phyloP scores from a whole-genome alignment of 2,888 invertebrate genomes.

The Andrena fulva region DNA sequence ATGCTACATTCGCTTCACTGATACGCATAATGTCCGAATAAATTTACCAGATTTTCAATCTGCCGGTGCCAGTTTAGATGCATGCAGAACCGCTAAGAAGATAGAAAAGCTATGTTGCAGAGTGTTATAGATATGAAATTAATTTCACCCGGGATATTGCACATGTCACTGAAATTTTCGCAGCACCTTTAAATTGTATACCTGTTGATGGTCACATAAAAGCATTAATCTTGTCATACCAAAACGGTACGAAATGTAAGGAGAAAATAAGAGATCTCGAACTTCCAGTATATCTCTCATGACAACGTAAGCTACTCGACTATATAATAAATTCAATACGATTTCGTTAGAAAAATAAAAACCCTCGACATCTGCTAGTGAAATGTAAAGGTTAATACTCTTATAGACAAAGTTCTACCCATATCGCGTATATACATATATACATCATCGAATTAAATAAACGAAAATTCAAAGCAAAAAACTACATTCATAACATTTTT shows the following conservation, averaged over 20 bases:
- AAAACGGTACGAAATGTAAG: slow-evolving; percentile 9
- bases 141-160: slow-evolving; percentile 67
- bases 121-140: slow-evolving; percentile 59
- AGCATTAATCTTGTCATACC: slow-evolving; percentile 55
- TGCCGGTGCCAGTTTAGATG: slow-evolving; percentile 57
- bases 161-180: slow-evolving; percentile 68
- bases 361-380: background rate
- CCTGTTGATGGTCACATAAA: slow-evolving; percentile 62
- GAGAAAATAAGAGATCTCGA: slow-evolving; percentile 3
- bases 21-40: slow-evolving; percentile 25
- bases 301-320: background rate
- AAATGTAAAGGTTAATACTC: background rate
- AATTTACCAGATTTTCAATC: slow-evolving; percentile 55
- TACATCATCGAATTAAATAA: too few relatives aligned
- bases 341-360: background rate
- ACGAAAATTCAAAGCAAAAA: background rate
- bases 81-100: slow-evolving; percentile 62
- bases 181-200: slow-evolving; percentile 65
- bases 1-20: background rate
- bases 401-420: background rate
- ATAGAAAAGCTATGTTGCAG: slow-evolving; percentile 44
- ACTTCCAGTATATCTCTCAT: background rate
- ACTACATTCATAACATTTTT: background rate
- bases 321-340: background rate
- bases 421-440: background rate